A percentile compares a stretch with the other conserved stretches of the same genome.
These are phyloP conservation scores for Prochilodus magdalenae DNA, from an alignment of 2,113 vertebrate genomes.

Conservation along the genomic window DNA sequence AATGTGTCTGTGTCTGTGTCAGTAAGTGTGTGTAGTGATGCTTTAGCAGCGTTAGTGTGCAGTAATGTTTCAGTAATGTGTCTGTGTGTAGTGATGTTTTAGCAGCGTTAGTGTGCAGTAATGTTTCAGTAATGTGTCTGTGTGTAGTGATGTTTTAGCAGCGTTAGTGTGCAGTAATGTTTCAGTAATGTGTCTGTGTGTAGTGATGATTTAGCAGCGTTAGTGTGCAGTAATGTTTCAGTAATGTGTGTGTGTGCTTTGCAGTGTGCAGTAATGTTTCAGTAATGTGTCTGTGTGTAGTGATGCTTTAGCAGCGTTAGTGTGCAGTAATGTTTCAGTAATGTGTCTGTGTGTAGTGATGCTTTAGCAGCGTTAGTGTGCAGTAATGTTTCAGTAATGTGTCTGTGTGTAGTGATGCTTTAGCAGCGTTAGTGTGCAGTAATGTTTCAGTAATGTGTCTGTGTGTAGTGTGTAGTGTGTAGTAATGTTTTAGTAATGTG, in stretches of 20 bases:
- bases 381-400: neutral
- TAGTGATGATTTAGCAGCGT: neutral
- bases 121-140: neutral
- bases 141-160: neutral
- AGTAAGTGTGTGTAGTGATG: neutral
- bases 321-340: neutral
- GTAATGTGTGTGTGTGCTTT: neutral
- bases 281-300: too few relatives aligned
- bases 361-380: neutral
- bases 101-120: neutral
- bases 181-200: neutral
- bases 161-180: neutral
- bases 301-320: too few relatives aligned
- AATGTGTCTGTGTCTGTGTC: neutral
- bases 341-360: neutral
- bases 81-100: neutral
- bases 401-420: too few relatives aligned
- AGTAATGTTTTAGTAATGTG: too few relatives aligned
- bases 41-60: too few relatives aligned
- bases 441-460: too few relatives aligned
- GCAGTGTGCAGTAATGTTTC: constrained; percentile 1
- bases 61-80: neutral
- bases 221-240: neutral
- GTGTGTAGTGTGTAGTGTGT: too few relatives aligned
- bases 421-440: too few relatives aligned